Evolutionary conservation across 1,140 invertebrate genomes (phyloP).

Genomic region (Paralvinella palmiformis): DNA sequence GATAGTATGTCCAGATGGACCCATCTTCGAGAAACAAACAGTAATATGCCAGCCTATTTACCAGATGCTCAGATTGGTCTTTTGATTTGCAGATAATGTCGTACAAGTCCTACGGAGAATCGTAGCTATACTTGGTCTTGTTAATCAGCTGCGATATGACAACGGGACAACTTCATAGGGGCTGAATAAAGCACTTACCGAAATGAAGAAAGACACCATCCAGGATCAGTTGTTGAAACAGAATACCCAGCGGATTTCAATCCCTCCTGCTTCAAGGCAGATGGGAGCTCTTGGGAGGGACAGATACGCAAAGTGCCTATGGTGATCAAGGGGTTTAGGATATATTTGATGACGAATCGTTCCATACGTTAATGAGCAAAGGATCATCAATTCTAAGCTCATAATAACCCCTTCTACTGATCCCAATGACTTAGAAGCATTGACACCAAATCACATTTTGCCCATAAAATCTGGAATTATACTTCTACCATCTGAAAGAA

Average conservation of each 20-base stretch:
- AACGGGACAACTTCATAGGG: background rate
- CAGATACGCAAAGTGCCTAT: background rate
- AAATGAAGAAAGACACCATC: background rate
- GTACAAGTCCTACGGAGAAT: too few relatives aligned
- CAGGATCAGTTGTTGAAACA: background rate
- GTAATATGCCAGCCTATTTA: too few relatives aligned
- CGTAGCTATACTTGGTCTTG: too few relatives aligned
- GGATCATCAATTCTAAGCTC: constrained; percentile 9
- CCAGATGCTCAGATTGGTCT: too few relatives aligned
- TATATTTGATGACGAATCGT: too few relatives aligned
- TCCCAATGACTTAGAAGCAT: constrained; percentile 7
- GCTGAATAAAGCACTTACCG: background rate
- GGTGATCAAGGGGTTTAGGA: background rate
- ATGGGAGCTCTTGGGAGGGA: background rate
- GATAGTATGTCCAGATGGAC: too few relatives aligned
- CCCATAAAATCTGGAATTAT: background rate
- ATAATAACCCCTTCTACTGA: background rate
- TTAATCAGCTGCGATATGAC: too few relatives aligned
- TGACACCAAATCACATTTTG: constrained; percentile 17
- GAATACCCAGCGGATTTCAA: background rate
- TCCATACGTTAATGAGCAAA: constrained; percentile 7
- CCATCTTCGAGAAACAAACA: too few relatives aligned
- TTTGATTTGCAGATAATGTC: too few relatives aligned
- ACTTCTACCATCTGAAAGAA: constrained; percentile 2
- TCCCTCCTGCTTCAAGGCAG: background rate